phyloP scores from a whole-genome alignment of 2,113 vertebrate species.

The Zosterops borbonicus region DNA sequence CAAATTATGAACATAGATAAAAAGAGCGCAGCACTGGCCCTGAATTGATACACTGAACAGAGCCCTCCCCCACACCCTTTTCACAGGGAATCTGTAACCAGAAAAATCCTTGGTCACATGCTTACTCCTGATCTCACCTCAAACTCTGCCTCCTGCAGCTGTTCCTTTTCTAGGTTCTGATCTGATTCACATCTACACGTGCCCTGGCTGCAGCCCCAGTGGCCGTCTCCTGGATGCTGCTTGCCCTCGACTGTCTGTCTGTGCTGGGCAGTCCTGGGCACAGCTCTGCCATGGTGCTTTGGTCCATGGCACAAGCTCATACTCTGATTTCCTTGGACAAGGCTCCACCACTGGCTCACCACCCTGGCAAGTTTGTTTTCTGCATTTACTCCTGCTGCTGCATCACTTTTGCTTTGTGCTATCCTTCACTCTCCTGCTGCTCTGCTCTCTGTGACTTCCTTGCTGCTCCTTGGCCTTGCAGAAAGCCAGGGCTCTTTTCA shows the following conservation, averaged over 20 bases:
- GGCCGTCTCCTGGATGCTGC: background rate
- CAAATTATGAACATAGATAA: background rate
- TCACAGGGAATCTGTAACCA: background rate
- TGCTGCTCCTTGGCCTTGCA: background rate
- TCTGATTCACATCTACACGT: rapidly evolving
- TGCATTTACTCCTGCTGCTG: background rate
- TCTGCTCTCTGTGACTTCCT: background rate
- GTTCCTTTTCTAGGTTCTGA: background rate
- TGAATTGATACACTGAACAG: background rate
- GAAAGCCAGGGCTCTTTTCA: background rate
- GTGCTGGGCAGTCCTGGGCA: rapidly evolving
- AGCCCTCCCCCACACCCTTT: background rate
- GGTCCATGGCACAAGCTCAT: background rate
- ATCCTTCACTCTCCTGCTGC: background rate
- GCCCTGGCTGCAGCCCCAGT: background rate
- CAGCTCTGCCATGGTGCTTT: background rate
- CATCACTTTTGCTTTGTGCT: background rate
- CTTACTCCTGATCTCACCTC: background rate
- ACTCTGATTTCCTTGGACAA: background rate
- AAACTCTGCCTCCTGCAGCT: background rate
- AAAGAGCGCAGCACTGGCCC: rapidly evolving
- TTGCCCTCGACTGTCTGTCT: background rate
- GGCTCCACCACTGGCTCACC: background rate
- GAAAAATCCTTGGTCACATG: background rate
- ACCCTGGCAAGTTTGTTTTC: rapidly evolving